phyloP scores from a whole-genome alignment of 2,797 vertebrate genomes.

The Lacerta viridis region DNA sequence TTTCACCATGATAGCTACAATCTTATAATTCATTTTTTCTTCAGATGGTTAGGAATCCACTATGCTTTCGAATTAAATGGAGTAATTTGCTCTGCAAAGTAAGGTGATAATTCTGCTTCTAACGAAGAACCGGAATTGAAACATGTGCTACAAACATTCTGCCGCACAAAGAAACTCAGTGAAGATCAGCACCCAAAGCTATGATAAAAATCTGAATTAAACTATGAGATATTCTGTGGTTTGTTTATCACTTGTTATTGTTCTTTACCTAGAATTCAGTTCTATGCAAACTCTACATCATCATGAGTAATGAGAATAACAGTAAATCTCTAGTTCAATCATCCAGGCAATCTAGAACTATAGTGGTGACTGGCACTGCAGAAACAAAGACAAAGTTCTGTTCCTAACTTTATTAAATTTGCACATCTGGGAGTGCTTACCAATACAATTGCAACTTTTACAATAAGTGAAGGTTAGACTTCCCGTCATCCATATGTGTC shows the following conservation, averaged over 20 bases:
- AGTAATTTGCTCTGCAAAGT: not conserved
- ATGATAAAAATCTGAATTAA: slow-evolving; percentile 50
- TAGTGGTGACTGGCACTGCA: not conserved
- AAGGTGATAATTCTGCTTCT: not conserved
- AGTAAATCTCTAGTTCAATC: not conserved
- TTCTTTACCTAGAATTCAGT: not conserved
- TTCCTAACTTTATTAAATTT: slow-evolving; percentile 7
- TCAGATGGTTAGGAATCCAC: not conserved
- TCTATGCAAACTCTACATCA: not conserved
- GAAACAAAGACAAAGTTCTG: not conserved
- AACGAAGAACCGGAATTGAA: not conserved
- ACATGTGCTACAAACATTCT: slow-evolving; percentile 26
- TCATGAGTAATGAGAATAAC: not conserved
- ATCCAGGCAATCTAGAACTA: not conserved
- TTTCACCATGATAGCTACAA: slow-evolving; percentile 10
- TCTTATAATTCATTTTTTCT: not conserved
- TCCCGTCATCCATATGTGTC: not conserved
- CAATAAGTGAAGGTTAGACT: not conserved
- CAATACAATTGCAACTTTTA: slow-evolving; percentile 16
- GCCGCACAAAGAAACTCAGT: not conserved
- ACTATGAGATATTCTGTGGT: slow-evolving; percentile 10
- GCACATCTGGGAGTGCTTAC: not conserved
- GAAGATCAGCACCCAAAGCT: slow-evolving; percentile 48
- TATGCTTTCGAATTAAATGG: slow-evolving; percentile 11
- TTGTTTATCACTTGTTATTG: not conserved